A percentile compares a stretch with the other conserved stretches of the same genome.
Conservation (phyloP, 2,888 invertebrate species). For the Brachylomia viminalis region DNA sequence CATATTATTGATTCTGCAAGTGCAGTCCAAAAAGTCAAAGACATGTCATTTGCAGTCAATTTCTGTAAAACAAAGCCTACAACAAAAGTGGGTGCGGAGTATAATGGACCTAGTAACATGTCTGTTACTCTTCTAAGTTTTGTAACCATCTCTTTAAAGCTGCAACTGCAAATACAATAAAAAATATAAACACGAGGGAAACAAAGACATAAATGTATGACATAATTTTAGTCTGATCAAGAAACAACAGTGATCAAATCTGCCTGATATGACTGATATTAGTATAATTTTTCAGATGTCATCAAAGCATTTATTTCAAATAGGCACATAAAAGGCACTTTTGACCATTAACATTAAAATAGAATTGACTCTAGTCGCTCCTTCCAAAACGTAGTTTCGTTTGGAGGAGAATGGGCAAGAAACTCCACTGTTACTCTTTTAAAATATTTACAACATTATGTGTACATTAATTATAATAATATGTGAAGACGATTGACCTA, state of each 20-base stretch:
- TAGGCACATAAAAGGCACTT: too few species aligned
- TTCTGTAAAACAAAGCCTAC: conserved; percentile 67
- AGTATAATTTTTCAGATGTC: background rate
- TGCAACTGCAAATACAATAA: conserved; percentile 69
- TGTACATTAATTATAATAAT: too few species aligned
- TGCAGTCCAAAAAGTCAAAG: conserved; percentile 78
- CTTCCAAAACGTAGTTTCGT: too few species aligned
- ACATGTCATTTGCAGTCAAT: conserved; percentile 67
- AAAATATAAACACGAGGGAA: conserved; percentile 1
- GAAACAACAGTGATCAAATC: background rate
- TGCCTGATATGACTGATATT: too few species aligned
- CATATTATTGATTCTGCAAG: conserved; percentile 71
- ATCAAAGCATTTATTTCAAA: too few species aligned
- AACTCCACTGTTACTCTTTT: too few species aligned
- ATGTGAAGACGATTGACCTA: too few species aligned
- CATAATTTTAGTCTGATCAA: background rate
- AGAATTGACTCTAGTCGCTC: too few species aligned
- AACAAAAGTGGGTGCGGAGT: conserved; percentile 47
- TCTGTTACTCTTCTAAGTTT: conserved; percentile 72
- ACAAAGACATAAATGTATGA: background rate
- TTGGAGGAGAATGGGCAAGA: too few species aligned
- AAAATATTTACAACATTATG: too few species aligned
- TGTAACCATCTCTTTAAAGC: conserved; percentile 56
- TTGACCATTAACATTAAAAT: too few species aligned
- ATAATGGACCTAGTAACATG: conserved; percentile 66